Percentiles rank a stretch among this genome's conserved stretches.
Conservation (phyloP, 2,797 vertebrate species). For the Amblyraja radiata region DNA sequence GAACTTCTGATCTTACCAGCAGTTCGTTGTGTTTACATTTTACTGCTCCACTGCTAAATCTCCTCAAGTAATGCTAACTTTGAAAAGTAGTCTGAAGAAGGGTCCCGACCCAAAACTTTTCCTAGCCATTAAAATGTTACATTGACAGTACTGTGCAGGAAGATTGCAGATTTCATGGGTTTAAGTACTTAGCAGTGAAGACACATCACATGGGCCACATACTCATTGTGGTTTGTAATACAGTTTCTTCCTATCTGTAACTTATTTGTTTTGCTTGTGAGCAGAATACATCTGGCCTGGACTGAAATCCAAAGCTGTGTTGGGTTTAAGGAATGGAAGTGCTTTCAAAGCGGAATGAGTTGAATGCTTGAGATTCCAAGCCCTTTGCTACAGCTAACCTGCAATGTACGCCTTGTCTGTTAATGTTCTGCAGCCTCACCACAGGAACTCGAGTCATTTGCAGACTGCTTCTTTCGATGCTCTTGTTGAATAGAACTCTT, state of each 20-base stretch:
- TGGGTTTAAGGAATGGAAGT: background rate
- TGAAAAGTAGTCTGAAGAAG: too few relatives aligned
- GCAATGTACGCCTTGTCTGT: background rate
- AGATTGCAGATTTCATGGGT: too few relatives aligned
- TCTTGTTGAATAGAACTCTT: background rate
- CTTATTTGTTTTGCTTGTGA: background rate
- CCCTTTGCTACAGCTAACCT: background rate
- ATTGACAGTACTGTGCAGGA: too few relatives aligned
- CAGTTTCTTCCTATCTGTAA: background rate
- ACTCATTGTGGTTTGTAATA: too few relatives aligned
- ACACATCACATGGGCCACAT: too few relatives aligned
- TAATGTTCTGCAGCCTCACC: background rate
- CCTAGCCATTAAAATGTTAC: too few relatives aligned
- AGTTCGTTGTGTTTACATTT: too few relatives aligned
- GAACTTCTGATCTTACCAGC: too few relatives aligned
- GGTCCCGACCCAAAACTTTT: too few relatives aligned
- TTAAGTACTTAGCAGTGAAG: too few relatives aligned
- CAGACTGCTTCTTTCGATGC: background rate
- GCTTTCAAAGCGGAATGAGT: background rate
- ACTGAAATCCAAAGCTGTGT: background rate
- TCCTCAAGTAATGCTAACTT: too few relatives aligned
- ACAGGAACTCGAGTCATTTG: background rate
- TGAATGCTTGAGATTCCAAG: background rate
- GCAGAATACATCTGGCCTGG: background rate
- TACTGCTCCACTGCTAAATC: too few relatives aligned